A percentile compares a stretch with the other conserved stretches of the same genome.
Conservation (phyloP, 2,797 vertebrate genomes). For the Florisuga fusca region DNA sequence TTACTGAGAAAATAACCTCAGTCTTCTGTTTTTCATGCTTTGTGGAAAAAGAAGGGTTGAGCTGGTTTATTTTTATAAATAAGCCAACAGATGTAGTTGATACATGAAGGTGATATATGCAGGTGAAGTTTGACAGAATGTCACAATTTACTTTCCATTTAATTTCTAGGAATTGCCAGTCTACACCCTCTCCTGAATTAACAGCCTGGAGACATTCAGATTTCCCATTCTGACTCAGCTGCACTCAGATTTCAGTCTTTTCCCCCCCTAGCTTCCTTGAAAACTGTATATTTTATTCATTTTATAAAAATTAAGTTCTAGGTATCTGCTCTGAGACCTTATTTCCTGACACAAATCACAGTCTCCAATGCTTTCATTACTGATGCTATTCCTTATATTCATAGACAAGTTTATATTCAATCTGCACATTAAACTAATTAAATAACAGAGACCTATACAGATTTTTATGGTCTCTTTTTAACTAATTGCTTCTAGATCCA, state of each 20-base stretch:
- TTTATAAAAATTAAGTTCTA: neutral
- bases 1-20: neutral
- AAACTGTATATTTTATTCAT: neutral
- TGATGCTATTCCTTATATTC: neutral
- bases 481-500: neutral
- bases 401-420: neutral
- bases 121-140: constrained; percentile 45
- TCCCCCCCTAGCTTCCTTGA: neutral
- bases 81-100: no score
- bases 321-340: neutral
- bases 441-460: neutral
- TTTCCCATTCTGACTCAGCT: neutral
- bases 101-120: no score
- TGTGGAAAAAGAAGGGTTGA: neutral
- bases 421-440: neutral
- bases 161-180: constrained; percentile 29
- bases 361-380: fast-evolving
- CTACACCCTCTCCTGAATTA: neutral
- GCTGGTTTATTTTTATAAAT: constrained; percentile 15
- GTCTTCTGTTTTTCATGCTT: neutral
- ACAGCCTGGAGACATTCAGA: neutral
- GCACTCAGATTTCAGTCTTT: neutral
- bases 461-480: neutral
- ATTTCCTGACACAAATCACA: neutral
- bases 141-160: constrained; percentile 35